Percentiles rank a stretch among this genome's conserved stretches.
Conservation (phyloP, 2,797 vertebrate genomes). For the Pangasius mekongensis region DNA sequence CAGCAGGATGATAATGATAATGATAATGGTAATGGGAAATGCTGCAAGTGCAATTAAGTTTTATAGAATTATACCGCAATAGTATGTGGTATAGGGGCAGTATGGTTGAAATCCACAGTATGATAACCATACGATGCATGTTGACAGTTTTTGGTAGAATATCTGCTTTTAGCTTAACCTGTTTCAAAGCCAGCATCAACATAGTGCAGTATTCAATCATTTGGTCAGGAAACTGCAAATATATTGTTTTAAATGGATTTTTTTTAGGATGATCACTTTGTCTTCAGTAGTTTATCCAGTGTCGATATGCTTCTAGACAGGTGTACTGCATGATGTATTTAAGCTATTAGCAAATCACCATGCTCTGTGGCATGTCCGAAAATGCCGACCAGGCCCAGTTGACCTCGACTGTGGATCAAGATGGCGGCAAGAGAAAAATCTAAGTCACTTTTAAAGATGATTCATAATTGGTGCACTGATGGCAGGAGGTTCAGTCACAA, state of each 20-base stretch:
- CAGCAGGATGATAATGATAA: not conserved
- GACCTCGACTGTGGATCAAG: too few relatives aligned
- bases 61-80: not conserved
- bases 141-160: not conserved
- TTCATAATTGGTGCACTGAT: not conserved
- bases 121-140: not conserved
- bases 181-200: not conserved
- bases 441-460: not conserved
- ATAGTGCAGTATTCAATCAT: not conserved
- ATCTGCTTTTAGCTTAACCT: not conserved
- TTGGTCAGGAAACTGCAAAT: not conserved
- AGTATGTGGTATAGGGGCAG: not conserved
- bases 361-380: not conserved
- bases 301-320: not conserved
- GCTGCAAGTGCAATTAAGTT: not conserved
- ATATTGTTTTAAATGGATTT: not conserved
- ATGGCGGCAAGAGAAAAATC: not conserved
- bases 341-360: not conserved
- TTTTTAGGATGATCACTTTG: not conserved
- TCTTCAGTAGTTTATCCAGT: not conserved
- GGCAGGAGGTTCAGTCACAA: not conserved
- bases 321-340: not conserved
- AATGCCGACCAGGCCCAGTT: not conserved
- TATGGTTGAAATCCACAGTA: not conserved
- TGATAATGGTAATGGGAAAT: not conserved